phyloP scores from a whole-genome alignment of 1,140 invertebrate genomes.

The Drosophila biarmipes region DNA sequence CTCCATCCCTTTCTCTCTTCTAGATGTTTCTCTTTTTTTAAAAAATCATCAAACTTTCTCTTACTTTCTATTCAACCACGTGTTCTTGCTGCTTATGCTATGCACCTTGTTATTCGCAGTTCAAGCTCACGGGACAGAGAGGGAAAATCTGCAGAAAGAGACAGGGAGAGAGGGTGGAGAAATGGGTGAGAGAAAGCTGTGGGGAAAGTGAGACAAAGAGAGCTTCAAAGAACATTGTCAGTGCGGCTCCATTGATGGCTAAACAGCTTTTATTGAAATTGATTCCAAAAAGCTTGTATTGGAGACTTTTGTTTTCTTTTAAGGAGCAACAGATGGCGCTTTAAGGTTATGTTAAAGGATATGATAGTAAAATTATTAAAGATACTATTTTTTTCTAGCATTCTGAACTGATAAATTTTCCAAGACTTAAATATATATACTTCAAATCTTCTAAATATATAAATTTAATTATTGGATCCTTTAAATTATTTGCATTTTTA shows the following conservation, averaged over 20 bases:
- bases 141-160: not conserved
- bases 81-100: slow-evolving; percentile 63
- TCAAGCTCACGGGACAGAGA: slow-evolving; percentile 22
- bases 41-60: slow-evolving; percentile 13
- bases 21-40: slow-evolving; percentile 32
- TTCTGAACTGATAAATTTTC: too few relatives aligned
- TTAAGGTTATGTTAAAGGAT: not conserved
- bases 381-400: not conserved
- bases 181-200: slow-evolving; percentile 8
- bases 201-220: not conserved
- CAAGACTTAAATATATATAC: too few relatives aligned
- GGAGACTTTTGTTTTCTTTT: slow-evolving; percentile 18
- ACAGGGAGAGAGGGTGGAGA: not conserved
- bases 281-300: slow-evolving; percentile 29
- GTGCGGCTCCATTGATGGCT: not conserved
- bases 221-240: slow-evolving; percentile 14
- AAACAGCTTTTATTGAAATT: slow-evolving; percentile 11
- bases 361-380: not conserved
- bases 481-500: not conserved
- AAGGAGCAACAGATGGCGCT: slow-evolving; percentile 41
- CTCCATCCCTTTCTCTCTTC: slow-evolving; percentile 1
- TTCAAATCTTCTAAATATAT: too few relatives aligned
- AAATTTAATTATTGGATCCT: too few relatives aligned
- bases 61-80: slow-evolving; percentile 45
- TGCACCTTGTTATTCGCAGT: slow-evolving; percentile 69